Conservation (phyloP, 2,888 invertebrate genomes). For the Eupithecia insigniata region DNA sequence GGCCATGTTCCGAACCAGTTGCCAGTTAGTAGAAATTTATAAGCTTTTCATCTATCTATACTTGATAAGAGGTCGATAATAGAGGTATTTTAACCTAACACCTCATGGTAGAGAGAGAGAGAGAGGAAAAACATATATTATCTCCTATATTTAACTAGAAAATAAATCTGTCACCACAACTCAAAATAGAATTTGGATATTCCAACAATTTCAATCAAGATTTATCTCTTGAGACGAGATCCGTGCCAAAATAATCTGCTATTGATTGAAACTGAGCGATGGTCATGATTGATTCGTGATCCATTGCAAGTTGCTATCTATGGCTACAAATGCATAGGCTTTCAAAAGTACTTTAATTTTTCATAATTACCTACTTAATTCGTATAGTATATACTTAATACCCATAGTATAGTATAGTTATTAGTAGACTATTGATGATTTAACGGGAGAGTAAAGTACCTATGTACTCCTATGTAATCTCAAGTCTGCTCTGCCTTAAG, state of each 20-base stretch:
- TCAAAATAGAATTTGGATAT: slow-evolving; percentile 3
- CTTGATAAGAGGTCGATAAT: too few species aligned
- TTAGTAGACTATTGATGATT: not conserved
- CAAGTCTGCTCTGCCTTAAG: not conserved
- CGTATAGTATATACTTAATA: too few species aligned
- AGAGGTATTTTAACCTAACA: not conserved
- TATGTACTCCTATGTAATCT: not conserved
- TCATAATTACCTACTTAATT: not conserved
- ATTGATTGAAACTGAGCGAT: slow-evolving; percentile 11
- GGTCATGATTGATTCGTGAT: not conserved
- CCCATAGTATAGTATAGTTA: too few species aligned
- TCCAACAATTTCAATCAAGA: slow-evolving; percentile 10
- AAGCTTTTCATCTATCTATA: not conserved
- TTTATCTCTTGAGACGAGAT: slow-evolving; percentile 2
- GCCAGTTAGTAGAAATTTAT: not conserved
- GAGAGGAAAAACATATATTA: not conserved
- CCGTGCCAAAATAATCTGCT: slow-evolving; percentile 10
- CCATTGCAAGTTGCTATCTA: not conserved
- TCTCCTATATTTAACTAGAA: not conserved
- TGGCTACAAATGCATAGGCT: not conserved
- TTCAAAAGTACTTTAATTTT: not conserved
- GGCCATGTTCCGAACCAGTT: not conserved
- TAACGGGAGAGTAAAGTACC: not conserved
- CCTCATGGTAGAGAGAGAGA: not conserved
- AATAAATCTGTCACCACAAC: slow-evolving; percentile 2